phyloP scores from a whole-genome alignment of 2,113 vertebrate species.

The Daphoenositta chrysoptera region DNA sequence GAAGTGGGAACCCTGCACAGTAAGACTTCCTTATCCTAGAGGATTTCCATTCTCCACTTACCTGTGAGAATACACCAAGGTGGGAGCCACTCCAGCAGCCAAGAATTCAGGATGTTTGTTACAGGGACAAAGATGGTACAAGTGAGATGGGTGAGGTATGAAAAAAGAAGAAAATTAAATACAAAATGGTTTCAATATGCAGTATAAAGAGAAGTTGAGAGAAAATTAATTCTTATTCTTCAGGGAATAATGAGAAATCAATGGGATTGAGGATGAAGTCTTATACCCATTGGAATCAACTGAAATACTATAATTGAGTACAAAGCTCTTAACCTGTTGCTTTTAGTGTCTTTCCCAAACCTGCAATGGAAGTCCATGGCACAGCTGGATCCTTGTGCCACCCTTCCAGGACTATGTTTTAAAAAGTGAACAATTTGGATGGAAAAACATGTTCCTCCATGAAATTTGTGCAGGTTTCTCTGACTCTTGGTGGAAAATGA shows the following conservation, averaged over 20 bases:
- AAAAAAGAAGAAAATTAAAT: background rate
- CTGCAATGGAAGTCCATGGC: background rate
- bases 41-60: background rate
- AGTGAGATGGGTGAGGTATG: background rate
- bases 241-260: background rate
- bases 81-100: background rate
- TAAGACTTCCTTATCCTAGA: background rate
- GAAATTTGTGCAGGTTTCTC: background rate
- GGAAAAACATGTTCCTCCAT: background rate
- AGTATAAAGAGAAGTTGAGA: background rate
- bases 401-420: background rate
- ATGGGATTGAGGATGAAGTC: background rate
- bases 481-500: background rate
- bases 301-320: background rate
- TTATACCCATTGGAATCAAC: background rate
- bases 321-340: background rate
- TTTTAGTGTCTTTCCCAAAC: background rate
- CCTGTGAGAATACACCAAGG: background rate
- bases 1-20: background rate
- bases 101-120: background rate
- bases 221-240: background rate
- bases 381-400: background rate
- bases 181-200: background rate
- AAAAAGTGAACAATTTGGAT: background rate
- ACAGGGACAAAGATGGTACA: background rate